Base-by-base conservation (phyloP, 2,797 vertebrate species). In the Enteromius argenteus region DNA sequence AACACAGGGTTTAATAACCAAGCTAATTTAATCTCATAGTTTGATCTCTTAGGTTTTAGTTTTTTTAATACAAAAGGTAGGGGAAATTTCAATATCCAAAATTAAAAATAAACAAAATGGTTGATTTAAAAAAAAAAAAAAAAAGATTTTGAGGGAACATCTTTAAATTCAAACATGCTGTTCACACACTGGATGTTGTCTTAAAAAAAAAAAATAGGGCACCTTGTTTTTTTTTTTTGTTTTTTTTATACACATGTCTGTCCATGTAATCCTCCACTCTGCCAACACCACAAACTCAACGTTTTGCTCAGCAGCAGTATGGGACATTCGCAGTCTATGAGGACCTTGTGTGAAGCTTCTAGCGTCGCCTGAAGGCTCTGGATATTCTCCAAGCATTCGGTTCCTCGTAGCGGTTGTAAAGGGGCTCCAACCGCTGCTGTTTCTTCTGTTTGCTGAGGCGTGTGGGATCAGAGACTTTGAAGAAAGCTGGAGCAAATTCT, bases 381-480 rank as follows among this genome's bases (percentile, higher is more conserved):
- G 98, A 99, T 87, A 99, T 99, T 83, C 98, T 95, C 98, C 98
- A 99, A 1, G 98, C 98, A 0, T 99, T 99, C 87, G 98, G 98
- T 80, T 99, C 98, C 86, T 99, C 98, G 0, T 99, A 99, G 58
- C 98, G 97, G 86, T 99, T 99, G 93, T 99, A 99, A 1, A 99
- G 92, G 0, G 98, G 98, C 77, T 99, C 98, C 10, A 99, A 95
- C 0, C 98, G 92, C 89, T 99, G 98, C 91, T 99, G 97, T 87
- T 99, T 99, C 92, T 99, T 99, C 95, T 99, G 98, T 89, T 99
- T 99, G 97, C 98, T 99, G 91, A 99, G 96, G 78, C 98, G 98
- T 1, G 98, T 99, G 0, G 98, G 98, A 84, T 99, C 98, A 0
- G 98, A 99, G 80, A 99, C 98, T 91, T 99, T 99, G 94, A 99